These are phyloP conservation scores for Stegodyphus mimosarum DNA, from an alignment of 1,140 invertebrate genomes.

Conservation along the genomic window DNA sequence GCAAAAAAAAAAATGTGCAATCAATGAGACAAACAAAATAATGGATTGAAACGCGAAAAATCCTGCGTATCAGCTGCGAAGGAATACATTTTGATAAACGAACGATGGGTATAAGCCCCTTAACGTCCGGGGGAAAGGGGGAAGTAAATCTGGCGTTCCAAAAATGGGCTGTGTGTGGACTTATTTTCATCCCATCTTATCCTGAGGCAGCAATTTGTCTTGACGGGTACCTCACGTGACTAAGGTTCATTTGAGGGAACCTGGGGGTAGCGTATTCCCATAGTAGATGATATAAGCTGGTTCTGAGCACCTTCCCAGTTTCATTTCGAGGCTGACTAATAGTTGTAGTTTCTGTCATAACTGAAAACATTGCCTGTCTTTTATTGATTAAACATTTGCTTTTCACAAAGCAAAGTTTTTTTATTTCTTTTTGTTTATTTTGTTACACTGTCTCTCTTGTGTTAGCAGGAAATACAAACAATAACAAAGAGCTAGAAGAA, in stretches of 20 bases:
- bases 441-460: neutral
- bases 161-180: constrained; percentile 35
- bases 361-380: constrained; percentile 51
- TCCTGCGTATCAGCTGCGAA: constrained; percentile 43
- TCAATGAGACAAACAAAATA: constrained; percentile 55
- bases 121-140: constrained; percentile 20
- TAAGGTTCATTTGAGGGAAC: constrained; percentile 42
- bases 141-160: constrained; percentile 39
- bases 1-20: constrained; percentile 24
- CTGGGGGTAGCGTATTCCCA: constrained; percentile 43
- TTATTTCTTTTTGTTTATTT: constrained; percentile 6
- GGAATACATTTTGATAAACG: constrained; percentile 51
- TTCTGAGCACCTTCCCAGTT: constrained; percentile 47
- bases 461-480: neutral
- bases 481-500: neutral
- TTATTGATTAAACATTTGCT: constrained; percentile 57
- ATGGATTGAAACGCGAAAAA: constrained; percentile 49
- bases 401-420: constrained; percentile 36
- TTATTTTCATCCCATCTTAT: constrained; percentile 18
- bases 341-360: constrained; percentile 55
- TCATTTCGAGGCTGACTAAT: constrained; percentile 54
- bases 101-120: constrained; percentile 38
- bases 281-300: constrained; percentile 56
- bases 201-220: constrained; percentile 44
- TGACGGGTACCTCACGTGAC: constrained; percentile 47